phyloP scores from a whole-genome alignment of 2,797 vertebrate species.

The Chrosomus eos region DNA sequence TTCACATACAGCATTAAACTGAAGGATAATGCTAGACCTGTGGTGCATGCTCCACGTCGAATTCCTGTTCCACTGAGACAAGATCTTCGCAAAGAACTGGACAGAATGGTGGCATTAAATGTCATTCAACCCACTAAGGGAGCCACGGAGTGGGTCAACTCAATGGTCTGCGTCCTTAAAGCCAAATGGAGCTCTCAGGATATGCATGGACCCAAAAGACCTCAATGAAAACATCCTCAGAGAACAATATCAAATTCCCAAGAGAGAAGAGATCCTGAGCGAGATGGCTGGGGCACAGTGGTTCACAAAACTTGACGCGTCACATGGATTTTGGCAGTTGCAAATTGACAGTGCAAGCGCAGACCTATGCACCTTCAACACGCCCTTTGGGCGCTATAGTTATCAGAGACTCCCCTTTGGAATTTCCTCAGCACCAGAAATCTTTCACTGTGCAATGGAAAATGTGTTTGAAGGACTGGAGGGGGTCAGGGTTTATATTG shows the following conservation, averaged over 20 bases:
- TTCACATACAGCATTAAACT: too few species aligned
- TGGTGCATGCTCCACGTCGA: constrained; percentile 10
- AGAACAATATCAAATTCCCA: constrained; percentile 35
- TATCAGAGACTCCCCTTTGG: too few species aligned
- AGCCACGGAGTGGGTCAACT: not conserved
- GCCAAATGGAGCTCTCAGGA: not conserved
- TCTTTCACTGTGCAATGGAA: too few species aligned
- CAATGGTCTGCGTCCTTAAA: not conserved
- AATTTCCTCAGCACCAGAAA: too few species aligned
- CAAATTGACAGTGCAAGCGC: too few species aligned
- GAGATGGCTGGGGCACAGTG: constrained; percentile 22
- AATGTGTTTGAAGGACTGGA: constrained; percentile 18
- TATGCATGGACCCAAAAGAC: constrained; percentile 39
- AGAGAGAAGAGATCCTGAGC: constrained; percentile 12
- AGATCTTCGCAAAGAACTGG: not conserved
- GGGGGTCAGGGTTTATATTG: constrained; percentile 9
- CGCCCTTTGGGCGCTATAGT: too few species aligned
- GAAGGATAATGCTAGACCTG: not conserved
- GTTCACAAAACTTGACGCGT: constrained; percentile 35
- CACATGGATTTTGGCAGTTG: not conserved
- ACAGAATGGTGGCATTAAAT: too few species aligned
- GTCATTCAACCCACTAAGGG: not conserved
- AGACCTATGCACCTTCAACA: too few species aligned
- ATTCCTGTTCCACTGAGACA: constrained; percentile 21
- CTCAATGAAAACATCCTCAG: constrained; percentile 39